These are phyloP conservation scores for Apamea anceps DNA, from an alignment of 2,888 invertebrate species.

Conservation along the genomic window DNA sequence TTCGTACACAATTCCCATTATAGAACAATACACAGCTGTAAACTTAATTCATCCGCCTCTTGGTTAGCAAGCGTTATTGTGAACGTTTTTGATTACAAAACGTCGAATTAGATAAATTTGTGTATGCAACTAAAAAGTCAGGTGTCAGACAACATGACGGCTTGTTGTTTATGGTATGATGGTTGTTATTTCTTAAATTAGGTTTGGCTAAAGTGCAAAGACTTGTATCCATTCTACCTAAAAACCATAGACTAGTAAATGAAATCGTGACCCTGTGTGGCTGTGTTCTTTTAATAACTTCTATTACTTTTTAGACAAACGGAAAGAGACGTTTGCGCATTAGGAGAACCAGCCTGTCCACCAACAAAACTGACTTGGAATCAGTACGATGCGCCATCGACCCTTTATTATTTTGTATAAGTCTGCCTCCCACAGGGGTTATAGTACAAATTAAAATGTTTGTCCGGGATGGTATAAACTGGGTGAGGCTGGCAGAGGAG, in stretches of 20 bases:
- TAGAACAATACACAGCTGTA: constrained; percentile 63
- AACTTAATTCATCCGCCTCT: constrained; percentile 68
- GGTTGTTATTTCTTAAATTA: constrained; percentile 61
- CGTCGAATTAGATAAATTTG: constrained; percentile 82
- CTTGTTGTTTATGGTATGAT: constrained; percentile 76
- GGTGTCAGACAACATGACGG: constrained; percentile 85
- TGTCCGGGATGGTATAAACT: too few relatives aligned
- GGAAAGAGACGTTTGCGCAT: not conserved
- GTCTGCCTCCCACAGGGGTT: not conserved
- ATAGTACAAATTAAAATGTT: not conserved
- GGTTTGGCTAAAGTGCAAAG: constrained; percentile 10
- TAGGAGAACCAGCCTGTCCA: not conserved
- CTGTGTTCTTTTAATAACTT: not conserved
- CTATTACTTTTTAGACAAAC: not conserved
- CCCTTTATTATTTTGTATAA: not conserved
- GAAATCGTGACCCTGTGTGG: not conserved
- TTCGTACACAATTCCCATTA: constrained; percentile 71
- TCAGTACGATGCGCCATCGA: not conserved
- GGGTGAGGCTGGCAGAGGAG: too few relatives aligned
- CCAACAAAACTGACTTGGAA: not conserved
- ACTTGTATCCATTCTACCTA: constrained; percentile 4
- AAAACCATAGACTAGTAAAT: constrained; percentile 37
- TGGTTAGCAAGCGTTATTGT: constrained; percentile 67
- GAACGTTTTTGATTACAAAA: constrained; percentile 79
- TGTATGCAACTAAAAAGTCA: constrained; percentile 86